Evolutionary conservation across 2,113 vertebrate genomes (phyloP), one percentile per base, ranked within the genome.

Genomic region (Aphyosemion australe): DNA sequence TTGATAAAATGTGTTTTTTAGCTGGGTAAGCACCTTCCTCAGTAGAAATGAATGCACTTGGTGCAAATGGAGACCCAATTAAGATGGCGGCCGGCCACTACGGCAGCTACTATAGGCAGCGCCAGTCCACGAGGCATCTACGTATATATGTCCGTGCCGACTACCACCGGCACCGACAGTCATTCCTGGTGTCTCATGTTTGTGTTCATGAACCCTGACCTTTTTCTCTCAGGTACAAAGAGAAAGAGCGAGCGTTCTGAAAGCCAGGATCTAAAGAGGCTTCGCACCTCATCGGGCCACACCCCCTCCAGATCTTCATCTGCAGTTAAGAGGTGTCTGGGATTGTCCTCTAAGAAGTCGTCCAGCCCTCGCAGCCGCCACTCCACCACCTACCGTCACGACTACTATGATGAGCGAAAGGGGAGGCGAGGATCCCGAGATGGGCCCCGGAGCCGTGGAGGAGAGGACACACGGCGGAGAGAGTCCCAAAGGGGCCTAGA

Each of bases 211-310:
- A 65, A 50, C 15, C 39, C 69, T 1, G 1, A 5, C 12, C 21
- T 1, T 32, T n/a, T n/a, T 65, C n/a, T 54, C 3, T 80, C 76
- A 99, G 97, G 96, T 52, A 94, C 95, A 31, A 99, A 99, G 91
- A 95, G 97, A 76, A 99, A 98, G 93, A 93, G 90, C 7, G 95
- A 96, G 18, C 92, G 94, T 70, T 92, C 94, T 52, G 95, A 96
- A 59, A 91, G 76, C 43, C 70, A 91, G 66, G 95, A 97, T 37
- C 84, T 86, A 62, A 99, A 98, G 81, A 92, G 96, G 62, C 94
- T 94, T 1, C 95, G 97, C 60, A 88, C 92, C 69, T 95, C 93
- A 42, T 93, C 95, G 11, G 73, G 93, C 60, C 96, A 97, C 78
- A 80, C 87, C 1, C 84, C 93, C 0, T 90, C 94, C 0, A 93